Evolutionary conservation across 2,888 invertebrate genomes (phyloP).

Genomic region (Tetramorium bicarinatum): DNA sequence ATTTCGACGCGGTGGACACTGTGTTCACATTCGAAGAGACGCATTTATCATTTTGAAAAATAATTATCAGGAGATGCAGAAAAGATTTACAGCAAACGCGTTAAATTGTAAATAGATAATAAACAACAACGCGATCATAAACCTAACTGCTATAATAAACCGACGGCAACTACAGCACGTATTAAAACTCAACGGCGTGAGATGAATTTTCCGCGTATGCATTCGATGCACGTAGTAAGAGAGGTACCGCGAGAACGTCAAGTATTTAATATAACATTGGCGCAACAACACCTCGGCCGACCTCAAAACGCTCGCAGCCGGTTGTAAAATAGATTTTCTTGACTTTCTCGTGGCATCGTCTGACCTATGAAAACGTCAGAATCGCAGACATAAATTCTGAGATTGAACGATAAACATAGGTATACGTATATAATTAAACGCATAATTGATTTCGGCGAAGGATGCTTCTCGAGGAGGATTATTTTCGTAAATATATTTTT

Average conservation of each 20-base stretch:
- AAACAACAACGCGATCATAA: conserved; percentile 34
- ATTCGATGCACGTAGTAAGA: conserved; percentile 52
- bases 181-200: conserved; percentile 32
- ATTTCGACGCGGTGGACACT: not conserved
- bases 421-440: not conserved
- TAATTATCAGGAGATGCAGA: not conserved
- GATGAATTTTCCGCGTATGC: conserved; percentile 28
- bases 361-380: conserved; percentile 38
- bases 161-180: conserved; percentile 2
- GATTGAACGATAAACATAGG: not conserved
- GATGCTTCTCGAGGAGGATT: not conserved
- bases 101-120: conserved; percentile 39
- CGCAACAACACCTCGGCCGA: conserved; percentile 47
- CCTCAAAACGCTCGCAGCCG: conserved; percentile 49
- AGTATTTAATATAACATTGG: conserved; percentile 58
- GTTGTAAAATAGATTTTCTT: conserved; percentile 41
- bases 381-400: conserved; percentile 5
- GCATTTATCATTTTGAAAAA: not conserved
- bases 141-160: conserved; percentile 38
- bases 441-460: not conserved
- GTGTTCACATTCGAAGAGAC: not conserved
- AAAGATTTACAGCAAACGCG: conserved; percentile 4
- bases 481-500: not conserved
- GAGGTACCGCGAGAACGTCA: conserved; percentile 31
- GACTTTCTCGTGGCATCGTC: conserved; percentile 41